phyloP scores from a whole-genome alignment of 2,888 invertebrate species.

The Acleris laterana region DNA sequence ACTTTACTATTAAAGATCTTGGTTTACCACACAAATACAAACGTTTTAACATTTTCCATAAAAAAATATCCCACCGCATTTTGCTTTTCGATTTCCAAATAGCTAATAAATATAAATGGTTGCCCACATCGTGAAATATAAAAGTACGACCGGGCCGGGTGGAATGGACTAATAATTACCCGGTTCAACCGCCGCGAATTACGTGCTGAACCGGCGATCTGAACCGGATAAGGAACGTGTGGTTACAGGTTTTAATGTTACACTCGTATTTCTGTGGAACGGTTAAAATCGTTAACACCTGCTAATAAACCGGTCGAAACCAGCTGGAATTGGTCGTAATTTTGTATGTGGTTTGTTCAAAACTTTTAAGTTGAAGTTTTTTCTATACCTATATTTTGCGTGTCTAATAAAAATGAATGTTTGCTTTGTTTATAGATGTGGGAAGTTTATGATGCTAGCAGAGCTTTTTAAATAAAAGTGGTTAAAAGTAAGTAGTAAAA shows the following conservation, averaged over 20 bases:
- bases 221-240: conserved; percentile 33
- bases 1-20: no score
- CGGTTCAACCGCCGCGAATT: conserved; percentile 34
- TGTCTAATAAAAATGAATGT: no score
- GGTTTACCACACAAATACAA: no score
- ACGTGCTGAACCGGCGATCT: conserved; percentile 34
- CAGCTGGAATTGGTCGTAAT: background rate
- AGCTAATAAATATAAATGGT: conserved; percentile 1
- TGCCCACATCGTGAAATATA: conserved; percentile 12
- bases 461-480: no score
- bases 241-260: conserved; percentile 22
- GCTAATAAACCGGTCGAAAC: conserved; percentile 9
- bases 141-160: conserved; percentile 20
- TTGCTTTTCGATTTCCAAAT: background rate
- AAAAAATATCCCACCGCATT: background rate
- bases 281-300: conserved; percentile 30
- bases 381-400: background rate
- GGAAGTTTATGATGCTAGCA: no score
- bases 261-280: conserved; percentile 10
- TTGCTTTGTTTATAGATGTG: no score
- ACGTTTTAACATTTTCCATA: background rate
- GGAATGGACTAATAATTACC: conserved; percentile 36
- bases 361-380: background rate
- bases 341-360: background rate
- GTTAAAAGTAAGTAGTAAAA: no score